Evolutionary conservation across 2,113 vertebrate species (phyloP), one percentile per base, ranked within the genome.

Genomic region (Limanda limanda): DNA sequence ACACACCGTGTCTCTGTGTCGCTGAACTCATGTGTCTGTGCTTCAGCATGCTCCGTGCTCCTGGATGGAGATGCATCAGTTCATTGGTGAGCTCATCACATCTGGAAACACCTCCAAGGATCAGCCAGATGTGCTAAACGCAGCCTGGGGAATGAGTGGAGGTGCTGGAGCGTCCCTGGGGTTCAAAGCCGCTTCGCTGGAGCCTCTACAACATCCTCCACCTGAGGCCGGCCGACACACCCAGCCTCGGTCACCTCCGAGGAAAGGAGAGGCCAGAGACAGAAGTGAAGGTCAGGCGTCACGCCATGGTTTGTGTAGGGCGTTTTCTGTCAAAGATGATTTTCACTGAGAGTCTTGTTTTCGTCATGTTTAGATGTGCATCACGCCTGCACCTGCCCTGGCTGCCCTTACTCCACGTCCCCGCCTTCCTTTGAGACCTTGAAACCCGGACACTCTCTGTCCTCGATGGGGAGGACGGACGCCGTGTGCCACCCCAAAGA

Each of bases 61-160:
- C 69, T 95, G 95, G 94, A 88, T 94, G 89, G 95, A 95, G 55
- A 93, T 95, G 94, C 90, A 94, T 69, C 93, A 94, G 82, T 94
- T 94, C 84, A 92, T 94, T 17, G 92, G 94, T 4, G 94, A 95
- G 71, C 91, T 95, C 1, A 81, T 95, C 71, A 80, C 91, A 47
- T 93, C 93, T 59, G 93, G 88, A 72, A 86, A 68, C 59, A 12
- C 71, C 59, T 83, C 85, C 21, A 94, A 90, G 78, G 81, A 88
- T 35, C 90, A 88, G 74, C 83, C 89, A 58, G 92, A 94, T 68
- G 78, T 89, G 24, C 61, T 90, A 0, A 91, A 84, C 56, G 27
- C 85, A 20, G 71, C 86, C 4, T 94, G 94, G 94, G 93, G 92
- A 47, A 25, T 78, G 25, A 54, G 77, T 15, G 56, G 5, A 9